A percentile compares a stretch with the other conserved stretches of the same genome.
phyloP scores from a whole-genome alignment of 2,888 invertebrate species.

The Ornithoptera alexandrae region DNA sequence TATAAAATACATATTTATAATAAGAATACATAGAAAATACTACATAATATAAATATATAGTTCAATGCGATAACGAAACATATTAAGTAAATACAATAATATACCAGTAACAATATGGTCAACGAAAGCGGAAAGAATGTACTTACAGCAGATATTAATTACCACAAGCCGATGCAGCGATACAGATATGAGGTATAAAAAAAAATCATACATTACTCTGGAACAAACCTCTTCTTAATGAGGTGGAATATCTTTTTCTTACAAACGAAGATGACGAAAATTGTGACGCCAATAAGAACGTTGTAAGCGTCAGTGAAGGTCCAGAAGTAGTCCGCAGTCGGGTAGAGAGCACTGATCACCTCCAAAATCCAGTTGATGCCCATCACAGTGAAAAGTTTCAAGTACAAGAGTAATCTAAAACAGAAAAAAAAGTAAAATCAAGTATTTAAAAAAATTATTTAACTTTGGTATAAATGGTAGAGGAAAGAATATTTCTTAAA shows the following conservation, averaged over 20 bases:
- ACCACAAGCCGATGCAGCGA: slow-evolving; percentile 1
- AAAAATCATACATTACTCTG: slow-evolving; percentile 21
- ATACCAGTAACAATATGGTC: neutral
- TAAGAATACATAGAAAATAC: no score
- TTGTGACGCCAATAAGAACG: slow-evolving; percentile 84
- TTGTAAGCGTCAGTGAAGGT: slow-evolving; percentile 83
- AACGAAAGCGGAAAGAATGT: neutral
- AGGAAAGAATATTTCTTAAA: no score
- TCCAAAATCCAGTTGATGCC: slow-evolving; percentile 88
- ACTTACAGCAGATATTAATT: neutral
- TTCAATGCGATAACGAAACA: no score
- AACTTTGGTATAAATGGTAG: neutral
- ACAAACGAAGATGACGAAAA: slow-evolving; percentile 87
- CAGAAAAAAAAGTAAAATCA: neutral
- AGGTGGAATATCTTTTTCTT: slow-evolving; percentile 83
- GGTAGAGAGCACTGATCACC: slow-evolving; percentile 81
- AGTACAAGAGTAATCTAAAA: slow-evolving; percentile 83
- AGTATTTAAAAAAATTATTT: neutral
- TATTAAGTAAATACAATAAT: no score
- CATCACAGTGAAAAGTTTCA: slow-evolving; percentile 86
- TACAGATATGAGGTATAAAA: slow-evolving; percentile 3
- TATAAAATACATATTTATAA: no score
- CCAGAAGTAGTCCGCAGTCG: slow-evolving; percentile 75
- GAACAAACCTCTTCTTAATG: slow-evolving; percentile 79
- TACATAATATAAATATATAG: no score